These are phyloP conservation scores for Xylocampa areola DNA, from an alignment of 2,888 invertebrate species.

Conservation along the genomic window DNA sequence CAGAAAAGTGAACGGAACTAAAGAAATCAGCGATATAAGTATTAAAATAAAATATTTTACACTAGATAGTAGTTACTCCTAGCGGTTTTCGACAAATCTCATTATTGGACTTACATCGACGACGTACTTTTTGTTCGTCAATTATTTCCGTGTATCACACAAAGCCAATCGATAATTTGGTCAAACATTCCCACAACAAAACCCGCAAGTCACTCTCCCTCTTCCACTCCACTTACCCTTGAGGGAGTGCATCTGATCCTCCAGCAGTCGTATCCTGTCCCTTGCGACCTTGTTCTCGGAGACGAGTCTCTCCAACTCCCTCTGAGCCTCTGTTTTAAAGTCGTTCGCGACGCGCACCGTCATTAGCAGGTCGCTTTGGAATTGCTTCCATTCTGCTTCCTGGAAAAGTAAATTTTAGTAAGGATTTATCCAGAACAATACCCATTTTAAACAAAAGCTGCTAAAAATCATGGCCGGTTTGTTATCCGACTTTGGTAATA, in stretches of 20 bases:
- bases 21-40: constrained; percentile 13
- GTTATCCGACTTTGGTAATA: too few relatives aligned
- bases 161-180: constrained; percentile 34
- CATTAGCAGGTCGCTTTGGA: constrained; percentile 97
- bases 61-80: constrained; percentile 1
- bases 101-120: constrained; percentile 8
- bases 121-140: constrained; percentile 11
- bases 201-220: constrained; percentile 19
- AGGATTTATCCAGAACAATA: neutral
- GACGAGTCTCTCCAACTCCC: constrained; percentile 94
- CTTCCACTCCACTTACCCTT: constrained; percentile 89
- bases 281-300: constrained; percentile 95
- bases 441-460: too few relatives aligned
- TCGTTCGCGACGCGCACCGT: constrained; percentile 98
- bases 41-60: constrained; percentile 1
- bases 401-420: constrained; percentile 62
- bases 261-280: constrained; percentile 93
- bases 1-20: constrained; percentile 9
- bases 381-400: constrained; percentile 97
- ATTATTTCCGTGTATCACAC: constrained; percentile 43
- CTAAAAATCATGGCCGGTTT: too few relatives aligned
- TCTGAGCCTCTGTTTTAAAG: constrained; percentile 98
- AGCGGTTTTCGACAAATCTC: neutral
- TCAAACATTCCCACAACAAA: constrained; percentile 29
- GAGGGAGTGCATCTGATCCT: constrained; percentile 94